Conservation (phyloP, 2,797 vertebrate species). For the Moxostoma hubbsi region DNA sequence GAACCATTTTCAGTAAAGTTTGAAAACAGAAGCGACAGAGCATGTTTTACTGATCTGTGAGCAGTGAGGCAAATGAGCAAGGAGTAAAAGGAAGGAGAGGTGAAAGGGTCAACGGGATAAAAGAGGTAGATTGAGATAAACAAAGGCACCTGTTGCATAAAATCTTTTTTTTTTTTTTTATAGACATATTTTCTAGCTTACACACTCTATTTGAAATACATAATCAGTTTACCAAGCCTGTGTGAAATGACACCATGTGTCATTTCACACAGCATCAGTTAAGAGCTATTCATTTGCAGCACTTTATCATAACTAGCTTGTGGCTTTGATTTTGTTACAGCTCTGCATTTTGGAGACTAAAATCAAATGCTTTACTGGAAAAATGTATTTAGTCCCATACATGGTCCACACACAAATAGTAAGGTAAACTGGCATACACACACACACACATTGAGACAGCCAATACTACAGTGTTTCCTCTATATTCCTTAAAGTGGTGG, state of each 20-base stretch:
- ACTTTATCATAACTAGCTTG: background rate
- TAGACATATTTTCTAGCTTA: constrained; percentile 14
- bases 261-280: background rate
- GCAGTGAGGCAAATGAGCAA: background rate
- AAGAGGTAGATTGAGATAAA: constrained; percentile 13
- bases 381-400: too few relatives aligned
- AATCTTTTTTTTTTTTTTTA: background rate
- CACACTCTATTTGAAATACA: constrained; percentile 10
- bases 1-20: constrained; percentile 17
- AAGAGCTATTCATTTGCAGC: background rate
- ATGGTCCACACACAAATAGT: too few relatives aligned
- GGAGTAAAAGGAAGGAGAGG: constrained; percentile 1
- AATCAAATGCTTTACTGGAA: too few relatives aligned
- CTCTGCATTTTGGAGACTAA: too few relatives aligned
- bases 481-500: too few relatives aligned
- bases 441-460: too few relatives aligned
- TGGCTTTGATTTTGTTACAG: background rate
- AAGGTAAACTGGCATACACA: too few relatives aligned
- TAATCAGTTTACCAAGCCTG: constrained; percentile 9
- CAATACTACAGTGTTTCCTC: too few relatives aligned
- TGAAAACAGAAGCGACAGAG: constrained; percentile 24
- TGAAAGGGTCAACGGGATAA: constrained; percentile 10
- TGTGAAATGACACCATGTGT: constrained; percentile 15
- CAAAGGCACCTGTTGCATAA: constrained; percentile 20
- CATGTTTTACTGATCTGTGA: background rate